Base-by-base conservation (phyloP, 92 coral and sea anemone genomes). In the Nematostella vectensis region DNA sequence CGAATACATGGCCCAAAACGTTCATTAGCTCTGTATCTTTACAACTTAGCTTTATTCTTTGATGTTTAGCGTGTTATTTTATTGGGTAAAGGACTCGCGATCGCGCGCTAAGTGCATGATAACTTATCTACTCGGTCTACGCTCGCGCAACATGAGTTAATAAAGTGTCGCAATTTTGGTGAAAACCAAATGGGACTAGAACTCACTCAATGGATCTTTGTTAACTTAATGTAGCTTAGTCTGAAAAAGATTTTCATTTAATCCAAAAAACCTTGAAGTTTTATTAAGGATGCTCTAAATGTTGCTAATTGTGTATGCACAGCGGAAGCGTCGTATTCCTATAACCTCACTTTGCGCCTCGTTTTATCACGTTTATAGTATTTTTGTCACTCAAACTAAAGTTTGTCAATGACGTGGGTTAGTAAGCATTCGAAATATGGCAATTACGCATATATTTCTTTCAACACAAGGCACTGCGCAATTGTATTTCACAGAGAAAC, bases 351-450 rank as follows among this genome's bases (percentile, higher is more conserved):
- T 12, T 16, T 2, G 13, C n/a, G n/a, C 1, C 62, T 57, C 50
- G 25, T 57, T 33, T 4, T 57, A 29, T 18, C 62, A 38, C 62
- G 3, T 57, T 38, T 57, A 42, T 57, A 17, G 24, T 2, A 17
- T 20, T 29, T 57, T 1, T 47, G 62, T 57, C 47, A 57, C 62
- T 30, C 38, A 17, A 1, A 57, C 28, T 15, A 6, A 6, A 33
- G 40, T 33, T 33, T 33, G 15, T 33, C 40, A 33, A 33, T 33
- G 40, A 33, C 40, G 40, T 33, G 40, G 40, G 40, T 33, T 6
- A 33, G 40, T 33, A 33, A 33, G 40, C 40, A 57, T 57, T 57
- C 62, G 37, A 57, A 57, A 57, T 20, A 57, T 19, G n/a, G 3
- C 43, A 25, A 57, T 20, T 57, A 48, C 31, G 62, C 50, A 57